Base-by-base conservation (phyloP, 2,113 vertebrate species). In the Paraplagusia blochii region DNA sequence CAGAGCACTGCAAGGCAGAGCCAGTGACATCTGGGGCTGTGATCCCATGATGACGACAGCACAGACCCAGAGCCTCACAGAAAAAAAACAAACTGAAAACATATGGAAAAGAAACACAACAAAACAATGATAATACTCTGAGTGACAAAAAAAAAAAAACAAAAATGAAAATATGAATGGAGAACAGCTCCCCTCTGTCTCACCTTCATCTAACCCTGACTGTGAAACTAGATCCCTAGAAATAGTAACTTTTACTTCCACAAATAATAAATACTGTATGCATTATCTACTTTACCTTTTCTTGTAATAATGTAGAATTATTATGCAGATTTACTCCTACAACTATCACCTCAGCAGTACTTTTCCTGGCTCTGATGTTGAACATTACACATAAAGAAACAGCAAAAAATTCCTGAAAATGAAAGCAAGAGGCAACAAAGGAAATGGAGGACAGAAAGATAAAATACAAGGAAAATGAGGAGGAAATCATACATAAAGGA, bases 11-110 rank as follows among this genome's bases (percentile, higher is more conserved):
- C 88, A 91, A 91, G 79, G 88, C 86, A 90, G 91, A 88, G 89
- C 88, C 88, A 90, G 81, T 91, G 87, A 91, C 85, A 90, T 89
- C 88, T 89, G 87, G 86, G 85, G 87, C 85, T 89, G 88, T 92
- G 88, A 89, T 88, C 84, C 86, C 86, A 89, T 87, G 87, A 90
- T 86, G 87, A 84, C 81, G 84, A 89, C 76, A 87, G 81, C 75
- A 85, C 83, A 88, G 81, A 86, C 74, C 22, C 74, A 81, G 87
- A 57, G 9, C 55, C 55, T 57, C 55, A 86, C 81, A 84, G 72
- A 83, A 88, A 87, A 74, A 81, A 80, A 82, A 78, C 64, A 80
- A 87, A 88, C 80, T 49, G 82, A 84, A 83, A 84, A 45, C 55
- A 83, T 81, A 79, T 76, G 50, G 59, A 49, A 75, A 78, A 75